Conservation (phyloP, 2,888 invertebrate species). For the Melieria picta region DNA sequence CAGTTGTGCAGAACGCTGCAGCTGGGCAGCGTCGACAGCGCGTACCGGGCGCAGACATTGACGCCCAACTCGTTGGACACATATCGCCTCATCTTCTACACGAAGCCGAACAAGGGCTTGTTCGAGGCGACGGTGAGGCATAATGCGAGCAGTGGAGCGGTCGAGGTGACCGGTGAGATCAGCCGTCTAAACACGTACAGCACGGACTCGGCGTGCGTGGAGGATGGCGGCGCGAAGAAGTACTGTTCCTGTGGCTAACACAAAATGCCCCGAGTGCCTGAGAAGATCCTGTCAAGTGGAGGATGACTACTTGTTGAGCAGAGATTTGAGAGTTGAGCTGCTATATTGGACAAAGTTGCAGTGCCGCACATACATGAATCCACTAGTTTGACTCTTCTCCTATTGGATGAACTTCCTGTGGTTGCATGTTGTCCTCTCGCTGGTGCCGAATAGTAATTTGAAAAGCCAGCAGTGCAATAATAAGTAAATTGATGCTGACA, state of each 20-base stretch:
- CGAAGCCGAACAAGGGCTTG: slow-evolving; percentile 74
- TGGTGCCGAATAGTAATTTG: too few relatives aligned
- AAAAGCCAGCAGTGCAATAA: too few relatives aligned
- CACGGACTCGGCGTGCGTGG: slow-evolving; percentile 68
- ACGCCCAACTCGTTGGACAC: slow-evolving; percentile 31
- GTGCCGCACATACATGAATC: too few relatives aligned
- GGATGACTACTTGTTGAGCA: too few relatives aligned
- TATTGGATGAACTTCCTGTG: too few relatives aligned
- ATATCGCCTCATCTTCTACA: slow-evolving; percentile 76
- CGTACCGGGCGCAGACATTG: slow-evolving; percentile 63
- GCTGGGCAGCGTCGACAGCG: slow-evolving; percentile 69
- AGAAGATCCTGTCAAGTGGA: too few relatives aligned
- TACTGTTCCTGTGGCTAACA: slow-evolving; percentile 69
- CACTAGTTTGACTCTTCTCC: too few relatives aligned
- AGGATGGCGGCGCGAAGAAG: slow-evolving; percentile 69
- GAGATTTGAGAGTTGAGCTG: too few relatives aligned
- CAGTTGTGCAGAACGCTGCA: slow-evolving; percentile 69
- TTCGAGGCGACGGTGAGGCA: slow-evolving; percentile 77
- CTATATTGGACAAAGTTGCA: too few relatives aligned
- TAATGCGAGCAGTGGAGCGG: slow-evolving; percentile 56
- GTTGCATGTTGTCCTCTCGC: too few relatives aligned
- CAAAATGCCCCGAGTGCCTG: slow-evolving; percentile 10
- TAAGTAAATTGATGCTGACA: too few relatives aligned
- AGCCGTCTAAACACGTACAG: slow-evolving; percentile 71
- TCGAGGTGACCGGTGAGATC: slow-evolving; percentile 70